Base-by-base conservation (phyloP, 2,113 vertebrate species). In the Meleagris gallopavo region DNA sequence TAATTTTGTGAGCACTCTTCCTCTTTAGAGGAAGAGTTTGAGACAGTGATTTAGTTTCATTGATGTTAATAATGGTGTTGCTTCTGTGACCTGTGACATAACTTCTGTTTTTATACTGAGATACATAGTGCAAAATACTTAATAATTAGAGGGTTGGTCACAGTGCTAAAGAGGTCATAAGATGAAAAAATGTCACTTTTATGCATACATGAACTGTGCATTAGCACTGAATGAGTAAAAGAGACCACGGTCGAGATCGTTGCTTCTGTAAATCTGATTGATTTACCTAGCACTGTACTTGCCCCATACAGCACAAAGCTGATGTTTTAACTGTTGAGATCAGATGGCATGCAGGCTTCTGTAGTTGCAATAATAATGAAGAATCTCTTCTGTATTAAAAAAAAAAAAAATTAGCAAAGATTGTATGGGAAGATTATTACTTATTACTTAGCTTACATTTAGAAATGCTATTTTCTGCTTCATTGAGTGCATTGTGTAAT, bases 111-210 rank as follows among this genome's bases (percentile, higher is more conserved):
- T 96, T 95, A 89, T 92, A 27, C 70, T 32, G 82, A 85, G 62
- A 94, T 95, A 91, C 95, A 45, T 73, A 89, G 77, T 85, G 82
- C 64, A 95, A 95, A 96, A 94, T 96, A 57, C 67, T 96, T 97
- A 83, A 96, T 95, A 90, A 90, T 93, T 96, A 95, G 90, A 88
- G 95, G 88, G 66, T 94, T 96, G 82, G 69, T 91, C 32, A 71
- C 67, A 54, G 92, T 78, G 89, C 57, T 87, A 24, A 88, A 91
- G 94, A 82, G 93, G 71, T 93, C 92, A 82, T 62, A 92, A 88
- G 83, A 93, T 89, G 64, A 79, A 93, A 96, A 94, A 93, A 81
- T 64, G n/a, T 45, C 93, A 64, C 78, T 66, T 88, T 94, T 95
- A 91, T 2, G 64, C 30, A 81, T 60, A 84, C 15, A 32, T 64